A percentile compares a stretch with the other conserved stretches of the same genome.
These are phyloP conservation scores for Dryocosmus kuriphilus DNA, from an alignment of 2,888 invertebrate genomes.

Conservation along the genomic window DNA sequence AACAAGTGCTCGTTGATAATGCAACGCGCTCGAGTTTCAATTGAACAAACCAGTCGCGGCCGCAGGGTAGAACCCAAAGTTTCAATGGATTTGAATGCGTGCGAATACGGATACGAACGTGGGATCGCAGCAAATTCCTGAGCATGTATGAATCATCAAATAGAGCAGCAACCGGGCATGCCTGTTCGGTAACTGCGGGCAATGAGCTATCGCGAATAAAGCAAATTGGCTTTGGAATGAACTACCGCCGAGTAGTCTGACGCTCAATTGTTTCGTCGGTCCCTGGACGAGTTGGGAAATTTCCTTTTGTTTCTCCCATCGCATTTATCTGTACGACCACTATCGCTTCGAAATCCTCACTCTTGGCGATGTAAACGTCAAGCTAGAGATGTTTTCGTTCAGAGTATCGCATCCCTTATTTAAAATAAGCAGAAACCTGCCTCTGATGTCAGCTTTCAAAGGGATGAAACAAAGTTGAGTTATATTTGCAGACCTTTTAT, in stretches of 20 bases:
- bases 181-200: not conserved
- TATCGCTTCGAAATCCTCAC: not conserved
- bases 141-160: not conserved
- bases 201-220: conserved; percentile 24
- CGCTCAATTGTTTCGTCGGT: conserved; percentile 33
- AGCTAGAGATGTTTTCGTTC: conserved; percentile 8
- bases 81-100: conserved; percentile 22
- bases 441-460: not conserved
- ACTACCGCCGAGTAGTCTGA: not conserved
- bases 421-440: not conserved
- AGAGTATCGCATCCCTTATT: not conserved
- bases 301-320: conserved; percentile 33
- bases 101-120: not conserved
- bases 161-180: not conserved
- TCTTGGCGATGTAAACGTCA: conserved; percentile 24
- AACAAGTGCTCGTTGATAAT: conserved; percentile 30
- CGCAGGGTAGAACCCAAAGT: not conserved
- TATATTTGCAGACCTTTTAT: too few species aligned
- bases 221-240: conserved; percentile 24
- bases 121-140: not conserved
- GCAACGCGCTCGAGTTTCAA: conserved; percentile 24
- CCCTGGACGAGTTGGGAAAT: conserved; percentile 20
- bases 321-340: conserved; percentile 31
- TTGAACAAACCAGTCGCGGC: conserved; percentile 17
- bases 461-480: not conserved